Evolutionary conservation across 2,797 vertebrate species (phyloP).

Genomic region (Hypotaenidia okinawae): DNA sequence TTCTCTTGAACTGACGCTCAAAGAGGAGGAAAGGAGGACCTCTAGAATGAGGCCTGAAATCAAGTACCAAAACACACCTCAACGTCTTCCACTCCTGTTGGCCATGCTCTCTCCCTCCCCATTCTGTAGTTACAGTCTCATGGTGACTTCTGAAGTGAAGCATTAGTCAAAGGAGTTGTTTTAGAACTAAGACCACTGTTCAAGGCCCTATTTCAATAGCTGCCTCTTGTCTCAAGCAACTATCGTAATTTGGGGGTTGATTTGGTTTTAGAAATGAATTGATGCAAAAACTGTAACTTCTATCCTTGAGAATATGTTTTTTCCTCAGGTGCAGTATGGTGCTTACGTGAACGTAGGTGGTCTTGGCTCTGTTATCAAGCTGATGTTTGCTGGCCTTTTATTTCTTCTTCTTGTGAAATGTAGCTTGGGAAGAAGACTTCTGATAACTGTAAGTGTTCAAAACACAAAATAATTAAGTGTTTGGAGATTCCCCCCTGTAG

Average conservation of each 20-base stretch:
- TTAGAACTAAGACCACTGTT: background rate
- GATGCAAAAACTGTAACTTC: background rate
- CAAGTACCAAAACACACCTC: background rate
- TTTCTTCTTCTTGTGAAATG: no score
- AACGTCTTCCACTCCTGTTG: background rate
- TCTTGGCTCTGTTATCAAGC: conserved; percentile 83
- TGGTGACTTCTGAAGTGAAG: background rate
- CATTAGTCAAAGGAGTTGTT: background rate
- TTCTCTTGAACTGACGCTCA: background rate
- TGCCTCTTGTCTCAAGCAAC: background rate
- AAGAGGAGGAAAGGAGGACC: background rate
- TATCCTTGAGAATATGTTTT: background rate
- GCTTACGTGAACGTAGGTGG: conserved; percentile 87
- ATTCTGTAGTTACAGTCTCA: background rate
- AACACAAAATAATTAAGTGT: no score
- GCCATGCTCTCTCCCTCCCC: background rate
- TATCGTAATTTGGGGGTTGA: background rate
- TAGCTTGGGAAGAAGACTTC: no score
- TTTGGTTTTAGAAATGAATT: background rate
- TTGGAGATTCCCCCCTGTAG: no score
- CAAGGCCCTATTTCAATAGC: background rate
- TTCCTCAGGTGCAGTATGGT: conserved; percentile 89
- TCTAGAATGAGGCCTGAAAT: background rate
- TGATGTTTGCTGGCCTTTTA: no score
- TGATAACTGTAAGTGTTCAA: no score